Evolutionary conservation across 2,797 vertebrate genomes (phyloP).

Genomic region (Silurus lanzhouensis): DNA sequence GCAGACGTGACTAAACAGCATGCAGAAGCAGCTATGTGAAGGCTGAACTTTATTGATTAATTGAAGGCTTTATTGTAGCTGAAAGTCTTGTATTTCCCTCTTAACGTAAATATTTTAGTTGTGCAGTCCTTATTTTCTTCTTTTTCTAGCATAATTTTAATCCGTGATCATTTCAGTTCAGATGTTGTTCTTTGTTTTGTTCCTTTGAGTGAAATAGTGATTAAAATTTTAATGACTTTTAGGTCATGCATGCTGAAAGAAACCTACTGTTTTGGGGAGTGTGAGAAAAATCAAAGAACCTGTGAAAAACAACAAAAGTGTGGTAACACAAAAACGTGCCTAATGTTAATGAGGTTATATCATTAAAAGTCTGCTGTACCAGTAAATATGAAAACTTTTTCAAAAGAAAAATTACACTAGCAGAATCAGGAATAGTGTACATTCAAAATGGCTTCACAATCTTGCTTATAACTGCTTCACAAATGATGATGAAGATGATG

Average conservation of each 20-base stretch:
- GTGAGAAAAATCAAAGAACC: not conserved
- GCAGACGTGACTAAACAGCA: not conserved
- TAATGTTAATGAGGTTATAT: not conserved
- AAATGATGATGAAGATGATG: not conserved
- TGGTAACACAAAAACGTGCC: not conserved
- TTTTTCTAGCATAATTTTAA: not conserved
- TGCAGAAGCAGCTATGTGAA: not conserved
- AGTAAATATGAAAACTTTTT: not conserved
- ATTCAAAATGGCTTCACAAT: not conserved
- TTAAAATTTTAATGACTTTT: not conserved
- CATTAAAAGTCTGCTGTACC: not conserved
- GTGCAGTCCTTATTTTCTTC: not conserved
- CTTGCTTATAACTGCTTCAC: not conserved
- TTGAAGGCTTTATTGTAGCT: conserved; percentile 9
- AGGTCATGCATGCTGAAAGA: not conserved
- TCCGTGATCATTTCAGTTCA: not conserved
- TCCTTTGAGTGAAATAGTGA: not conserved
- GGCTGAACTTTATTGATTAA: conserved; percentile 5
- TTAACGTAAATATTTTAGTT: not conserved
- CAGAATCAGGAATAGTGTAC: not conserved
- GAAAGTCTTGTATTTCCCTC: not conserved
- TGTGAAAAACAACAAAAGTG: not conserved
- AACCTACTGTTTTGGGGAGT: not conserved
- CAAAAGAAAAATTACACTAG: not conserved
- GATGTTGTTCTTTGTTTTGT: too few species aligned